Base-by-base conservation (phyloP, 2,113 vertebrate species). In the Colaptes auratus region DNA sequence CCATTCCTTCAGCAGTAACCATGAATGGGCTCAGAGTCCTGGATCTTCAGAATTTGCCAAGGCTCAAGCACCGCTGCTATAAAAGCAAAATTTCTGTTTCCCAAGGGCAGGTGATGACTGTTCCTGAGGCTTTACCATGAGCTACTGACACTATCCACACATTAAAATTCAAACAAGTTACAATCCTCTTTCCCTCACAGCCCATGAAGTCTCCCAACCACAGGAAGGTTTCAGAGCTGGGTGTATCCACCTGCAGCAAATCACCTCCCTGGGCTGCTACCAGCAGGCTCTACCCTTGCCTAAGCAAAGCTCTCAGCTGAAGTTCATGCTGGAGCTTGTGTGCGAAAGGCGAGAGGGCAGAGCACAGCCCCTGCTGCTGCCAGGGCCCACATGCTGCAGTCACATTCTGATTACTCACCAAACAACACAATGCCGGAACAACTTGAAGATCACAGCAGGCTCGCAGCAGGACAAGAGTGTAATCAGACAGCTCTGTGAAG, bases 401-500 rank as follows among this genome's bases (percentile, higher is more conserved):
- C 79, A 12, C 58, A 8, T 27, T 48, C 10, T 76, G 31, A 77
- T 87, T 61, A 97, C 97, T 98, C 97, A 98, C 98, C 98, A 98
- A 83, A 76, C 71, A 71, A 50, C 94, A 97, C 55, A 98, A 16
- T 0, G 82, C 58, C 0, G 97, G 92, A 69, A 98, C 82, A 48
- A 98, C 85, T 64, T 94, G 97, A 28, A 98, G 98, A 66, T 97
- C 96, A 93, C 98, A 99, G 97, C 98, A 99, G 87, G 91, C 96
- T 39, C 92, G 93, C 94, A 99, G 96, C 42, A 97, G 79, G 77
- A 73, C 92, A 7, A 98, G 95, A 11, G 97, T 94, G 20, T 97
- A 94, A 64, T 97, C 96, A 46, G 97, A 96, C 97, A 99, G 98
- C 96, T 98, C 99, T 99, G 98, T 42, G 94, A 89, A 97, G 76